Conservation (phyloP, 1,140 invertebrate species). For the Drosophila busckii region DNA sequence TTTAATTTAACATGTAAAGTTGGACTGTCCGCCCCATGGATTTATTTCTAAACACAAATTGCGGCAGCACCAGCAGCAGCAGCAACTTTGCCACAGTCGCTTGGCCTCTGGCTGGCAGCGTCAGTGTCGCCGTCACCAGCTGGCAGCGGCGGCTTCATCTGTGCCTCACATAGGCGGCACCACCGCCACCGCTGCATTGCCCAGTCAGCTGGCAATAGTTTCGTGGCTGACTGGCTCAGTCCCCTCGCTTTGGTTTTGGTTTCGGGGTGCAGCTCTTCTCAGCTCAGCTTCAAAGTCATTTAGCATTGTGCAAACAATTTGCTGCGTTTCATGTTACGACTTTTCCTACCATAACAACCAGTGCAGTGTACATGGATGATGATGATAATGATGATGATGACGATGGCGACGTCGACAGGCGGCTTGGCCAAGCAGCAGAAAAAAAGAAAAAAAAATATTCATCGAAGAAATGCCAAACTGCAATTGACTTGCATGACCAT, state of each 20-base stretch:
- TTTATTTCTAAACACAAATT: slow-evolving; percentile 11
- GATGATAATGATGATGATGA: slow-evolving; percentile 40
- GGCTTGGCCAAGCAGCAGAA: slow-evolving; percentile 5
- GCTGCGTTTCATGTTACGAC: slow-evolving; percentile 56
- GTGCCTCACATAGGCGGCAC: too few relatives aligned
- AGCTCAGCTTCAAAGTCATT: slow-evolving; percentile 36
- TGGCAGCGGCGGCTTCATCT: too few relatives aligned
- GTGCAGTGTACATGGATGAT: slow-evolving; percentile 8
- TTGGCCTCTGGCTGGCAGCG: background rate
- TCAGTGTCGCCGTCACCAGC: too few relatives aligned
- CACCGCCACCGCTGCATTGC: too few relatives aligned
- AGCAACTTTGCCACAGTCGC: background rate
- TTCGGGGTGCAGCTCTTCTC: background rate
- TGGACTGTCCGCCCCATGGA: slow-evolving; percentile 14
- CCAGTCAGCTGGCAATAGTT: too few relatives aligned
- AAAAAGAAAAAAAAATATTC: slow-evolving; percentile 33
- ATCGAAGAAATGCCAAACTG: slow-evolving; percentile 72
- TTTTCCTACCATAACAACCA: slow-evolving; percentile 37
- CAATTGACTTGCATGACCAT: slow-evolving; percentile 75
- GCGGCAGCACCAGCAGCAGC: too few relatives aligned
- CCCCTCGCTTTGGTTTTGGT: background rate
- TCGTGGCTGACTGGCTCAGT: too few relatives aligned
- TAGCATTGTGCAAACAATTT: slow-evolving; percentile 57
- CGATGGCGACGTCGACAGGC: slow-evolving; percentile 21
- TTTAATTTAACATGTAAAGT: slow-evolving; percentile 12